Evolutionary conservation across 2,797 vertebrate genomes (phyloP).

Genomic region (Gymnoscopelus microlampas): DNA sequence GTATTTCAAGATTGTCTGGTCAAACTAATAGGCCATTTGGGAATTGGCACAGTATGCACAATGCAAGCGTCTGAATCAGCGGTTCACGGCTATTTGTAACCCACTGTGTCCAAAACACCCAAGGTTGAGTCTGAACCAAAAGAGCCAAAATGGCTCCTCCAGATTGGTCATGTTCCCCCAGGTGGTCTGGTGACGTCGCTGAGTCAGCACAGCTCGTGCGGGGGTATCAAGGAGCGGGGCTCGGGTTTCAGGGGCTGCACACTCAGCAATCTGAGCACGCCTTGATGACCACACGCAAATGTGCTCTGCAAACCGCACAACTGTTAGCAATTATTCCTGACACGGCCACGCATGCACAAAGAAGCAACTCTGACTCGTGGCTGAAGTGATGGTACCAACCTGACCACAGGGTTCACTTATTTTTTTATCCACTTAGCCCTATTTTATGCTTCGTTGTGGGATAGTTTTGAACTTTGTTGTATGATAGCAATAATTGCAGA

Average conservation of each 20-base stretch:
- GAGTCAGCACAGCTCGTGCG: constrained; percentile 65
- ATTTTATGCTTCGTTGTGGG: too few species aligned
- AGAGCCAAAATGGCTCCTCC: constrained; percentile 55
- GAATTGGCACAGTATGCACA: constrained; percentile 12
- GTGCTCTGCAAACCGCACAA: constrained; percentile 53
- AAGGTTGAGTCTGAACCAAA: constrained; percentile 42
- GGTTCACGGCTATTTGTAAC: constrained; percentile 37
- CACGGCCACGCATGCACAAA: constrained; percentile 27
- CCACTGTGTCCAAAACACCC: constrained; percentile 27
- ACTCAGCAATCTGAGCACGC: constrained; percentile 65
- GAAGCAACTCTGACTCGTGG: not conserved
- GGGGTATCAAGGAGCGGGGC: constrained; percentile 56
- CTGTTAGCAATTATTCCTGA: constrained; percentile 75
- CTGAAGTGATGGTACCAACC: constrained; percentile 19
- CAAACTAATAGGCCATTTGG: constrained; percentile 1
- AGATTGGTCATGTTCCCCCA: constrained; percentile 58
- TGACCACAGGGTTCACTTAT: constrained; percentile 59
- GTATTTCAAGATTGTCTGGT: constrained; percentile 4
- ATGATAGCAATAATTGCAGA: too few species aligned
- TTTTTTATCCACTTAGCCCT: too few species aligned
- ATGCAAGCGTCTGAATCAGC: constrained; percentile 15
- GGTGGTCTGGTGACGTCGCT: constrained; percentile 70
- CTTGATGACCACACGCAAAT: constrained; percentile 54
- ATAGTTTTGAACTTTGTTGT: too few species aligned
- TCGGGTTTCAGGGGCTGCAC: constrained; percentile 63